Evolutionary conservation across 2,888 invertebrate species (phyloP).

Genomic region (Rhimphoctona megacephalus): DNA sequence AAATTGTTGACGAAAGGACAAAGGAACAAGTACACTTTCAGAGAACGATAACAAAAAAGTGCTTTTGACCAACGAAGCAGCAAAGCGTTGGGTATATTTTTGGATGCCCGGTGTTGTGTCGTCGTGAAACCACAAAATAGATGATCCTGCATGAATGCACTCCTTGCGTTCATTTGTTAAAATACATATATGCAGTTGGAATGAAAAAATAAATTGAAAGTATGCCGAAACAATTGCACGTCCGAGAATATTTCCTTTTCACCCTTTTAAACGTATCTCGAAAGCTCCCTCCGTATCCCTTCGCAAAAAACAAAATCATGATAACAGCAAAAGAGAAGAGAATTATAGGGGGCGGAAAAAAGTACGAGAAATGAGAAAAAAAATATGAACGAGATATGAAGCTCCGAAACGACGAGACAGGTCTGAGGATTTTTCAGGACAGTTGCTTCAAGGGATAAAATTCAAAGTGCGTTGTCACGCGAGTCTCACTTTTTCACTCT

Average conservation of each 20-base stretch:
- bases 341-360: conserved; percentile 23
- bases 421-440: conserved; percentile 69
- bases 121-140: conserved; percentile 9
- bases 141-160: conserved; percentile 12
- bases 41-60: conserved; percentile 41
- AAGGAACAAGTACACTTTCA: conserved; percentile 2
- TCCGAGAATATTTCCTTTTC: conserved; percentile 18
- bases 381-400: conserved; percentile 42
- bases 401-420: conserved; percentile 43
- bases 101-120: conserved; percentile 1
- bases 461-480: conserved; percentile 77
- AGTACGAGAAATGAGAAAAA: neutral
- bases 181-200: conserved; percentile 12
- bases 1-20: conserved; percentile 15
- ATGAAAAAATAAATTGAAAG: conserved; percentile 10
- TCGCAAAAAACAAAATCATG: conserved; percentile 57
- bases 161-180: neutral
- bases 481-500: conserved; percentile 64
- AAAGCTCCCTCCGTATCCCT: conserved; percentile 26
- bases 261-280: conserved; percentile 36
- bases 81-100: conserved; percentile 2
- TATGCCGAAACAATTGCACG: conserved; percentile 29
- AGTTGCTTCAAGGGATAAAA: conserved; percentile 77
- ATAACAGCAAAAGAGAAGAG: conserved; percentile 27
- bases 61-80: conserved; percentile 32